Conservation (phyloP, 2,113 vertebrate genomes). For the Nothoprocta perdicaria region DNA sequence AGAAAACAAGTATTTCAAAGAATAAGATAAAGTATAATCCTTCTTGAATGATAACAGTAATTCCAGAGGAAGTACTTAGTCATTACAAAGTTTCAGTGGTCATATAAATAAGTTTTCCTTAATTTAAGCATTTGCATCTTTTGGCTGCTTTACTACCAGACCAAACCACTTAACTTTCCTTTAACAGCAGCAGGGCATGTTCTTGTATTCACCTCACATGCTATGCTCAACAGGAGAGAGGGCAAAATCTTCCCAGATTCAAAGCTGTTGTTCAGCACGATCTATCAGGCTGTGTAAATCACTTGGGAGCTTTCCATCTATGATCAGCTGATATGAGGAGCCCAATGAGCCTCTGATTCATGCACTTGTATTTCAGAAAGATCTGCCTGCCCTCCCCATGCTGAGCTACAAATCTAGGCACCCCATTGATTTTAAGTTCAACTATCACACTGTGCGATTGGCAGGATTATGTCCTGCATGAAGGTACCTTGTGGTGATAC, state of each 20-base stretch:
- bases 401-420: accelerated
- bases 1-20: background rate
- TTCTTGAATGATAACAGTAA: background rate
- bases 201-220: background rate
- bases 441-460: background rate
- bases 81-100: constrained; percentile 33
- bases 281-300: background rate
- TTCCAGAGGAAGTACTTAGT: background rate
- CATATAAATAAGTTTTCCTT: background rate
- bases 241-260: constrained; percentile 24
- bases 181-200: background rate
- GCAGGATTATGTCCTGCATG: background rate
- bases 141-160: constrained; percentile 24
- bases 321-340: background rate
- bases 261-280: background rate
- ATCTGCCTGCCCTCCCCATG: background rate
- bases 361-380: accelerated
- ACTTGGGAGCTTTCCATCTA: background rate
- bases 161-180: background rate
- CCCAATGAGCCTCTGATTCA: background rate
- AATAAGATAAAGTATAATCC: background rate
- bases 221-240: background rate
- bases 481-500: background rate
- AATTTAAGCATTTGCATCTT: constrained; percentile 6
- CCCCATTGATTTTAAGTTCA: background rate